Conservation (phyloP, 2,888 invertebrate species). For the Phortica okadai region DNA sequence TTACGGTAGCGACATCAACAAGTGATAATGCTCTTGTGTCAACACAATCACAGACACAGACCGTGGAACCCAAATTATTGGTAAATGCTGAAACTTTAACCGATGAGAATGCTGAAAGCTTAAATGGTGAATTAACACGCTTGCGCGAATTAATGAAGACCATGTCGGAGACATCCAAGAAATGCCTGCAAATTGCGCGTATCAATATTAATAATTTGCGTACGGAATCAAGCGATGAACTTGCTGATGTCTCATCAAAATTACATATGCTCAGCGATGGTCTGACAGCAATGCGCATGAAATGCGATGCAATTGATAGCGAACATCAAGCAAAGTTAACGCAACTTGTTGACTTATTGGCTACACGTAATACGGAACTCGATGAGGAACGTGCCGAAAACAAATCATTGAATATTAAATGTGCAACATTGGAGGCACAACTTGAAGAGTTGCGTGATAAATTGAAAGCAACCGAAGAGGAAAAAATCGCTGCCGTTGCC, state of each 20-base stretch:
- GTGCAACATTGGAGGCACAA: conserved; percentile 47
- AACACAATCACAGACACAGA: conserved; percentile 65
- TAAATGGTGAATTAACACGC: conserved; percentile 82
- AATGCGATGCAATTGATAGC: conserved; percentile 44
- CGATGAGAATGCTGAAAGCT: conserved; percentile 81
- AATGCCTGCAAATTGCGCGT: conserved; percentile 79
- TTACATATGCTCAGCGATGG: too few relatives aligned
- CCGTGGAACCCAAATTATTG: conserved; percentile 64
- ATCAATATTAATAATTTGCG: conserved; percentile 80
- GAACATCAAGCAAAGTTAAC: conserved; percentile 79
- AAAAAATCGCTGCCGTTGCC: conserved; percentile 80
- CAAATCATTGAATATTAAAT: conserved; percentile 40
- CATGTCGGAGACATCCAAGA: conserved; percentile 79
- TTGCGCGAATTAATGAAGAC: conserved; percentile 76
- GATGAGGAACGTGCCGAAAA: conserved; percentile 32
- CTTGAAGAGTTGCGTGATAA: conserved; percentile 67
- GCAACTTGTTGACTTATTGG: not conserved
- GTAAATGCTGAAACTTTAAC: conserved; percentile 73
- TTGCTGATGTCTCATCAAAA: conserved; percentile 65
- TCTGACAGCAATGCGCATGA: conserved; percentile 53
- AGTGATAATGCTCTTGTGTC: conserved; percentile 50
- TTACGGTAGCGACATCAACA: conserved; percentile 72
- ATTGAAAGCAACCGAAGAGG: conserved; percentile 56
- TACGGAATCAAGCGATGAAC: conserved; percentile 78
- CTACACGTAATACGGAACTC: not conserved